A percentile compares a stretch with the other conserved stretches of the same genome.
Evolutionary conservation across 1,140 invertebrate species (phyloP).

Genomic region (Aethina tumida): DNA sequence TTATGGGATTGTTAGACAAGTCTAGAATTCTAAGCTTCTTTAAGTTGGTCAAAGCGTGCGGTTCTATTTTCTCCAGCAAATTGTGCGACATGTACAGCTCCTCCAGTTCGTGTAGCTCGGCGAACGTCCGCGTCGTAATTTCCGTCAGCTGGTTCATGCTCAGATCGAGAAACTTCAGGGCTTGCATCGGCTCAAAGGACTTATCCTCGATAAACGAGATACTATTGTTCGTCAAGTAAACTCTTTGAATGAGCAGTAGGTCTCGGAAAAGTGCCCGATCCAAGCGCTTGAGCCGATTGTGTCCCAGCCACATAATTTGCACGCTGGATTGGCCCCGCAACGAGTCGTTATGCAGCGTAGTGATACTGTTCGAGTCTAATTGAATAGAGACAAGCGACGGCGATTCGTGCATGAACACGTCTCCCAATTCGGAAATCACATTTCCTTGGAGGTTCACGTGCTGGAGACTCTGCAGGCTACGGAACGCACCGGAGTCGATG

Average conservation of each 20-base stretch:
- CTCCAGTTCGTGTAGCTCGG: constrained; percentile 56
- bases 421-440: constrained; percentile 61
- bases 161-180: constrained; percentile 66
- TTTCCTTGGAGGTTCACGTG: constrained; percentile 84
- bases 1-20: constrained; percentile 50
- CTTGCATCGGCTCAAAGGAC: constrained; percentile 64
- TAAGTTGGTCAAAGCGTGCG: constrained; percentile 46
- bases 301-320: constrained; percentile 76
- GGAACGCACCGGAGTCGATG: constrained; percentile 75
- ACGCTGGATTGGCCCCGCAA: constrained; percentile 67
- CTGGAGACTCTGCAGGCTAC: constrained; percentile 71
- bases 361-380: constrained; percentile 72
- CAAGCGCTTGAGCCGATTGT: constrained; percentile 68
- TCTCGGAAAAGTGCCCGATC: constrained; percentile 65
- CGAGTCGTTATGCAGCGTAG: constrained; percentile 64
- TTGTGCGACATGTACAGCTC: constrained; percentile 55
- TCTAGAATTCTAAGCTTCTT: constrained; percentile 51
- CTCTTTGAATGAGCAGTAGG: constrained; percentile 58
- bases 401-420: constrained; percentile 65
- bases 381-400: constrained; percentile 76
- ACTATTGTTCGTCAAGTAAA: constrained; percentile 76
- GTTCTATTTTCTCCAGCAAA: constrained; percentile 44
- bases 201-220: constrained; percentile 70
- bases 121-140: constrained; percentile 56
- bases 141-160: constrained; percentile 61